Evolutionary conservation across 1,140 invertebrate species (phyloP), one percentile per base, ranked within the genome.

Genomic region (Drosophila virilis): DNA sequence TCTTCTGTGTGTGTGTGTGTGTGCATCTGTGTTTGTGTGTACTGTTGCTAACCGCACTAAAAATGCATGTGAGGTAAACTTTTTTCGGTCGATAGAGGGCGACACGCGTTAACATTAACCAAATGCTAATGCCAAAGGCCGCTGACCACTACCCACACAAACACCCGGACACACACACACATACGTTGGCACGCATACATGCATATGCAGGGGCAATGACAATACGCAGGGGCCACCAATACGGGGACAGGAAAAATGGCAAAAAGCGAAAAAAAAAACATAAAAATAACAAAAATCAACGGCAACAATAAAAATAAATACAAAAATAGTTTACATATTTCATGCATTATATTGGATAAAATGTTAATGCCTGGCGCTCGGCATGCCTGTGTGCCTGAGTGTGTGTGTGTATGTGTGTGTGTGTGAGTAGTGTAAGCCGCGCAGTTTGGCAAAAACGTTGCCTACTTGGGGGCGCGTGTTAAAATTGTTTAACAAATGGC

Each of bases 281-380:
- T 52, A 51, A 76, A 73, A 73, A 68, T 74, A 69, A 69, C 71
- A 73, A 73, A 76, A 73, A 76, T 68, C 57, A 71, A 72, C 59
- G 79, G 55, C 74, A 83, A 84, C 73, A 83, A 83, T 84, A 79
- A 77, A 88, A 86, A 78, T 71, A 65, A 83, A 82, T 84, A 85
- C 80, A 86, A 86, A 86, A 86, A 86, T 86, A 86, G 83, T 88
- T 86, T 86, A 86, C 83, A 86, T 86, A 86, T 88, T 86, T 86
- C 84, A 86, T 82, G 83, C 77, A 86, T 86, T 86, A 86, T 86
- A 83, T 86, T 84, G 84, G 83, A 86, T 86, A 85, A 86, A 88
- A 86, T 77, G 83, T 86, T 86, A 86, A 86, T 88, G 79, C 83
- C 57, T 43, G 37, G 50, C 55, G 58, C 35, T 55, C 37, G 46